Percentiles rank a stretch among this genome's conserved stretches.
Conservation (phyloP, 1,140 invertebrate species). For the Triops cancriformis region DNA sequence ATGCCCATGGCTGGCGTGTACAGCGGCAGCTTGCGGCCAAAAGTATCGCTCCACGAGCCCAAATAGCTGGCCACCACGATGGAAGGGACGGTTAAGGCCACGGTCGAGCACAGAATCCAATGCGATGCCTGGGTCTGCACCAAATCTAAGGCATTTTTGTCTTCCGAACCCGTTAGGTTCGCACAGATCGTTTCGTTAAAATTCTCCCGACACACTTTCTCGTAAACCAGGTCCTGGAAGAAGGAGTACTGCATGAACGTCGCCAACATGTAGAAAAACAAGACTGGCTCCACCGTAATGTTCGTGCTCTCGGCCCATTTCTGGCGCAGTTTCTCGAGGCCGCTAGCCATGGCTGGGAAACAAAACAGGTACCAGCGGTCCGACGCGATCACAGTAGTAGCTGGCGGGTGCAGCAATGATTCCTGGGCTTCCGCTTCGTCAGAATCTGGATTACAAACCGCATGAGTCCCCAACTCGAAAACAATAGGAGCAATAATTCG, state of each 20-base stretch:
- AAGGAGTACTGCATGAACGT: slow-evolving; percentile 41
- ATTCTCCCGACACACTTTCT: slow-evolving; percentile 39
- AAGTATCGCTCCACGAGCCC: slow-evolving; percentile 41
- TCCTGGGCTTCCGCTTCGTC: neutral
- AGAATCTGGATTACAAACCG: neutral
- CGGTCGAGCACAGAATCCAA: slow-evolving; percentile 40
- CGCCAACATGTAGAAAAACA: slow-evolving; percentile 45
- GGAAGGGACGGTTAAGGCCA: slow-evolving; percentile 40
- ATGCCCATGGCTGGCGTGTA: slow-evolving; percentile 42
- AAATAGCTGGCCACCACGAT: slow-evolving; percentile 40
- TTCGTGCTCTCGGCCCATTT: neutral
- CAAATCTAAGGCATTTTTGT: slow-evolving; percentile 33
- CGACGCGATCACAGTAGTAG: neutral
- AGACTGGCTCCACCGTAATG: slow-evolving; percentile 44
- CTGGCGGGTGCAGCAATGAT: neutral
- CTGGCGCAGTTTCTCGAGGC: neutral
- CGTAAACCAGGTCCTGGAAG: slow-evolving; percentile 42
- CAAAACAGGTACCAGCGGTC: neutral
- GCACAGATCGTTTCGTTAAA: slow-evolving; percentile 34
- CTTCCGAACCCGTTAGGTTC: slow-evolving; percentile 33
- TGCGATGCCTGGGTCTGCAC: slow-evolving; percentile 39
- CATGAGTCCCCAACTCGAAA: neutral
- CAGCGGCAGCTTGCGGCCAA: slow-evolving; percentile 42
- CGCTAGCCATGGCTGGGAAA: neutral
- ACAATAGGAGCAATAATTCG: too few species aligned